A percentile compares a stretch with the other conserved stretches of the same genome.
These are phyloP conservation scores for Ceryle rudis DNA, from an alignment of 2,797 vertebrate species.

Conservation along the genomic window DNA sequence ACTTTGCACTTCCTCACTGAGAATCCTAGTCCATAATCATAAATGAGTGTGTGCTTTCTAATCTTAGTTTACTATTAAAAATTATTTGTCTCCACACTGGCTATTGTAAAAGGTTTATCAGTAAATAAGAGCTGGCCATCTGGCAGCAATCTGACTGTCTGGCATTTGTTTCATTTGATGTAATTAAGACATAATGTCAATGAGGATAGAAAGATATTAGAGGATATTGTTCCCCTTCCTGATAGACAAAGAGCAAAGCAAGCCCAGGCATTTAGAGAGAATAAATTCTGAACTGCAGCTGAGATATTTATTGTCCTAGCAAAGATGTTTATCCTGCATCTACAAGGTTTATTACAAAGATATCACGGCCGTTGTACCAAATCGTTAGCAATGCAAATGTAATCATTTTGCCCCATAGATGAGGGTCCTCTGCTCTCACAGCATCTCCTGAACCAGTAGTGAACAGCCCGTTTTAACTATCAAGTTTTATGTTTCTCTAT, in stretches of 20 bases:
- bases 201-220: slow-evolving; percentile 77
- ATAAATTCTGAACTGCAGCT: slow-evolving; percentile 77
- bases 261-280: slow-evolving; percentile 74
- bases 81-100: slow-evolving; percentile 54
- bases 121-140: slow-evolving; percentile 77
- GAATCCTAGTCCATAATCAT: slow-evolving; percentile 17
- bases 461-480: neutral
- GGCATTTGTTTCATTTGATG: slow-evolving; percentile 73
- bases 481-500: neutral
- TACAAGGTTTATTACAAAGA: slow-evolving; percentile 65
- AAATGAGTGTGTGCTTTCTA: slow-evolving; percentile 29
- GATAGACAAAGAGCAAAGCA: slow-evolving; percentile 74
- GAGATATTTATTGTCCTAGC: slow-evolving; percentile 73
- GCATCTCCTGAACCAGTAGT: slow-evolving; percentile 23
- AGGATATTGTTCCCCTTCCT: slow-evolving; percentile 77
- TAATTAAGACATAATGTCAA: slow-evolving; percentile 80
- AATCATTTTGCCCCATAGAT: slow-evolving; percentile 29
- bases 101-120: slow-evolving; percentile 79
- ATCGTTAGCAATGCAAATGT: slow-evolving; percentile 47
- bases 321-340: slow-evolving; percentile 66
- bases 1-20: slow-evolving; percentile 34
- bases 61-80: slow-evolving; percentile 61
- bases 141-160: slow-evolving; percentile 77
- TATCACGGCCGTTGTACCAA: slow-evolving; percentile 59
- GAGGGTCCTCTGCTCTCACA: slow-evolving; percentile 9